Evolutionary conservation across 2,888 invertebrate species (phyloP).

Genomic region (Catocala fraxini): DNA sequence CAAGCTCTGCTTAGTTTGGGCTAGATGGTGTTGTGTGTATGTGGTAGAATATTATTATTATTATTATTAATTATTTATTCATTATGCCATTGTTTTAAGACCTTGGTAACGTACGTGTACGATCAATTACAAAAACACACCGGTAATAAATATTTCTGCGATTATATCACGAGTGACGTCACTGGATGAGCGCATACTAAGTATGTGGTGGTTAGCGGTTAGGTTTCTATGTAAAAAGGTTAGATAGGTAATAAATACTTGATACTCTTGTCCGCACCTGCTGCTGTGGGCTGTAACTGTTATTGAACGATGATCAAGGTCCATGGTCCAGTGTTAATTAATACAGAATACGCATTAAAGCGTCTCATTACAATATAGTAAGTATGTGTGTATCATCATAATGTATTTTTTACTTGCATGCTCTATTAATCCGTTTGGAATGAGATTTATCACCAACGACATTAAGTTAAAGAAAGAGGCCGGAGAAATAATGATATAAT

Average conservation of each 20-base stretch:
- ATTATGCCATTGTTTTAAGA: constrained; percentile 8
- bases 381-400: neutral
- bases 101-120: constrained; percentile 4
- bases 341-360: constrained; percentile 9
- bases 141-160: neutral
- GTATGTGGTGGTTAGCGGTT: constrained; percentile 13
- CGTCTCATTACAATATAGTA: constrained; percentile 1
- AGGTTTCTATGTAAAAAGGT: constrained; percentile 21
- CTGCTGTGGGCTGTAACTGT: constrained; percentile 6
- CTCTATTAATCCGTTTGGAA: too few relatives aligned
- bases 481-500: too few relatives aligned
- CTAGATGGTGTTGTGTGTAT: too few relatives aligned
- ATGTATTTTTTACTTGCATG: neutral
- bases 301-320: constrained; percentile 25
- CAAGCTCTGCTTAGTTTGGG: too few relatives aligned
- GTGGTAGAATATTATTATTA: too few relatives aligned
- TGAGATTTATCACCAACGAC: too few relatives aligned
- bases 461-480: too few relatives aligned
- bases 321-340: constrained; percentile 17
- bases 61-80: too few relatives aligned
- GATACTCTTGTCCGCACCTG: constrained; percentile 24
- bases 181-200: constrained; percentile 15
- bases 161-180: constrained; percentile 17
- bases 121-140: neutral
- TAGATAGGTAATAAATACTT: constrained; percentile 16